Conservation (phyloP, 2,113 vertebrate genomes). For the Elephantulus edwardii region DNA sequence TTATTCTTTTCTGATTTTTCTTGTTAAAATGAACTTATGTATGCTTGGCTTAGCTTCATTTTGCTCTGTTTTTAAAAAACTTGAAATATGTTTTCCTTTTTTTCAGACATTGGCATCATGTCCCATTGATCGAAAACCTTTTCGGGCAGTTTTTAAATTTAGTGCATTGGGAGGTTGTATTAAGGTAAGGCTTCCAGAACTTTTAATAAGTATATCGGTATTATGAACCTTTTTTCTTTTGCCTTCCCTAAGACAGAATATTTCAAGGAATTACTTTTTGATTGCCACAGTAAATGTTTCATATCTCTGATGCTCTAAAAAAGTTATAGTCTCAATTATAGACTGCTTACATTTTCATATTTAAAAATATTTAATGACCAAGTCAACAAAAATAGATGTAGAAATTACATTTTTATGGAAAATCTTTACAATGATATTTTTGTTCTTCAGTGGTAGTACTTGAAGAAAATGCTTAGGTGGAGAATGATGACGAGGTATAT, state of each 20-base stretch:
- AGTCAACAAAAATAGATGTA: not conserved
- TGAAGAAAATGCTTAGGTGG: not conserved
- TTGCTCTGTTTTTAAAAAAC: slow-evolving; percentile 31
- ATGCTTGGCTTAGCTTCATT: slow-evolving; percentile 24
- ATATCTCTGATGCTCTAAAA: slow-evolving; percentile 14
- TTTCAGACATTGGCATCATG: slow-evolving; percentile 92
- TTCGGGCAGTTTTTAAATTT: slow-evolving; percentile 89
- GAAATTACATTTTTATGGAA: slow-evolving; percentile 46
- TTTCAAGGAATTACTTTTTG: not conserved
- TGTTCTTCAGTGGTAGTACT: slow-evolving; percentile 12
- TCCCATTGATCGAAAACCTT: slow-evolving; percentile 94
- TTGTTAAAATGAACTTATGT: not conserved
- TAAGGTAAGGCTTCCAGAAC: slow-evolving; percentile 80
- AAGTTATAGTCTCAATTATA: not conserved
- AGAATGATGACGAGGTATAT: not conserved
- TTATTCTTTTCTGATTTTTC: slow-evolving; percentile 38
- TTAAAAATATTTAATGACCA: slow-evolving; percentile 44
- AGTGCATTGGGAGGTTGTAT: slow-evolving; percentile 80
- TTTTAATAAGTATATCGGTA: not conserved
- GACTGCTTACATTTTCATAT: not conserved
- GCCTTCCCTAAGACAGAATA: not conserved
- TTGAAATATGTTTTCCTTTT: slow-evolving; percentile 55
- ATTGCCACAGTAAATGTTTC: not conserved
- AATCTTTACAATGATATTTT: slow-evolving; percentile 26
- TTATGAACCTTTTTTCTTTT: slow-evolving; percentile 14